A percentile compares a stretch with the other conserved stretches of the same genome.
Conservation (phyloP, 2,113 vertebrate genomes). For the Butastur rufipennis region DNA sequence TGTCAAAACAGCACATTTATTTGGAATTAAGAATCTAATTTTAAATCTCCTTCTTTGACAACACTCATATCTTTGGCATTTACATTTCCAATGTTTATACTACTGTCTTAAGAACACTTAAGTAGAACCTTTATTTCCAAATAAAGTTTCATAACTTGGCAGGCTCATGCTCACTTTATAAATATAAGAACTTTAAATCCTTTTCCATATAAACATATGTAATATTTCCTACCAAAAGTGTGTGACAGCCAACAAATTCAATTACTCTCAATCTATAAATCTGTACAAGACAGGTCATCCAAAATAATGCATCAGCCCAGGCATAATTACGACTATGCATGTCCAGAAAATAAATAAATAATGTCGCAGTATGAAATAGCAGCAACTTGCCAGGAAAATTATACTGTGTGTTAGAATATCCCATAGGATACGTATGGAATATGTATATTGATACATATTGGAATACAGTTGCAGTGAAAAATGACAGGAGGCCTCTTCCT, state of each 20-base stretch:
- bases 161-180: slow-evolving; percentile 14
- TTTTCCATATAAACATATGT: slow-evolving; percentile 53
- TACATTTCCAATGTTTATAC: slow-evolving; percentile 43
- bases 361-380: not conserved
- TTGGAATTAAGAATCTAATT: slow-evolving; percentile 30
- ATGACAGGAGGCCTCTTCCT: not conserved
- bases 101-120: slow-evolving; percentile 21
- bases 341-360: slow-evolving; percentile 2
- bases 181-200: slow-evolving; percentile 43
- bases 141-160: slow-evolving; percentile 66
- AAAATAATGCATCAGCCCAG: not conserved
- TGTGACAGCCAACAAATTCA: slow-evolving; percentile 49
- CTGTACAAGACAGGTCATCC: slow-evolving; percentile 13
- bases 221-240: slow-evolving; percentile 45
- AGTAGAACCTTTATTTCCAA: slow-evolving; percentile 62
- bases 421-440: not conserved
- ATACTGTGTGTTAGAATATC: not conserved
- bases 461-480: not conserved
- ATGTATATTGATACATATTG: not conserved
- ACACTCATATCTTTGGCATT: slow-evolving; percentile 37
- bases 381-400: not conserved
- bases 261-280: slow-evolving; percentile 54
- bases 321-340: not conserved
- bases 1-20: slow-evolving; percentile 4
- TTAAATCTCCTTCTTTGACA: slow-evolving; percentile 6